Evolutionary conservation across 2,797 vertebrate genomes (phyloP).

Genomic region (Hybognathus amarus): DNA sequence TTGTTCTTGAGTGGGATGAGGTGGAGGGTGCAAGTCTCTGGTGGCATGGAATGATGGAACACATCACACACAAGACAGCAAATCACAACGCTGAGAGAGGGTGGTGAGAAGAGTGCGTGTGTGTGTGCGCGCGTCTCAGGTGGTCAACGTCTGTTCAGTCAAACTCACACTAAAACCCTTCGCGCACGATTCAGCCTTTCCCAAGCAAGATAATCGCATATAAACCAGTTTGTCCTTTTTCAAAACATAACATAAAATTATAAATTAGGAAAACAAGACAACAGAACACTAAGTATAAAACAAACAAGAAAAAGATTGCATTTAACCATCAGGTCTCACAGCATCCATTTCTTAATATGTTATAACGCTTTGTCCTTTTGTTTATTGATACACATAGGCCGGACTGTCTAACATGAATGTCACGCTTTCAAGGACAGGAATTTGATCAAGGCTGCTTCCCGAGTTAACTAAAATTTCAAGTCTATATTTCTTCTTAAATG

Average conservation of each 20-base stretch:
- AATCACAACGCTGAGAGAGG: conserved; percentile 55
- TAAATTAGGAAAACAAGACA: conserved; percentile 72
- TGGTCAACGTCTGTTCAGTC: conserved; percentile 37
- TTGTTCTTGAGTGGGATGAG: conserved; percentile 48
- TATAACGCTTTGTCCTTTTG: conserved; percentile 66
- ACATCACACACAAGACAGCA: conserved; percentile 58
- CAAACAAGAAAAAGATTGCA: conserved; percentile 76
- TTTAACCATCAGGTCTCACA: conserved; percentile 73
- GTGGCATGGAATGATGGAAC: conserved; percentile 53
- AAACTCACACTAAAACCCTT: conserved; percentile 61
- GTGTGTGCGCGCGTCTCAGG: conserved; percentile 18
- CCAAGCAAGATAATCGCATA: conserved; percentile 78
- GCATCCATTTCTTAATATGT: conserved; percentile 63
- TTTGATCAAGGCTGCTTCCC: conserved; percentile 87
- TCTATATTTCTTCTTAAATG: conserved; percentile 24
- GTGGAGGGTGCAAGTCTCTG: conserved; percentile 39
- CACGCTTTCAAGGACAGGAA: conserved; percentile 60
- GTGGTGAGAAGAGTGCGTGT: conserved; percentile 29
- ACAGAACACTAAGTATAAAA: conserved; percentile 76
- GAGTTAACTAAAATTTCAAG: conserved; percentile 68
- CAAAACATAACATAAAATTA: conserved; percentile 70
- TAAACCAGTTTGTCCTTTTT: conserved; percentile 70
- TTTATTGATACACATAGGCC: conserved; percentile 68
- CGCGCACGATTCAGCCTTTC: conserved; percentile 76
- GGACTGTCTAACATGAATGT: conserved; percentile 69